A percentile compares a stretch with the other conserved stretches of the same genome.
Conservation (phyloP, 1,140 invertebrate genomes). For the Eupeodes corollae region DNA sequence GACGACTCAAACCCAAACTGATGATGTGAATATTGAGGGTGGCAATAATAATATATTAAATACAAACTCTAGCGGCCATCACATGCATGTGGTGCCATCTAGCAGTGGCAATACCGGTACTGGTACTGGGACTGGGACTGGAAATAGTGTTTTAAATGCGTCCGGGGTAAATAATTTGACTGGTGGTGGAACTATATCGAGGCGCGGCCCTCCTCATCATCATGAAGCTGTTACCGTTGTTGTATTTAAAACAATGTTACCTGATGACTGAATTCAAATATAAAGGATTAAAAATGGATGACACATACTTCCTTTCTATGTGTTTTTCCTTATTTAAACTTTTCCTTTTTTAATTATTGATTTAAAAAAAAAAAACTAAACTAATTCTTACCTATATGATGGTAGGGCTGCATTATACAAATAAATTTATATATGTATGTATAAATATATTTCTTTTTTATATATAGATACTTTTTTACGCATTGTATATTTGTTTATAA, state of each 20-base stretch:
- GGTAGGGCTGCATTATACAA: no score
- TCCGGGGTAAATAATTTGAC: background rate
- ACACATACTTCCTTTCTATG: no score
- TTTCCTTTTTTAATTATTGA: no score
- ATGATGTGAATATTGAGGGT: slow-evolving; percentile 13
- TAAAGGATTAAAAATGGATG: background rate
- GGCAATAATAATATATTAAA: slow-evolving; percentile 2
- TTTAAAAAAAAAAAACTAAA: no score
- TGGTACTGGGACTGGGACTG: slow-evolving; percentile 12
- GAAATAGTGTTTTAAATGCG: background rate
- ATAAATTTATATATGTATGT: no score
- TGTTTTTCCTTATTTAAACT: no score
- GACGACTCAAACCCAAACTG: slow-evolving; percentile 25
- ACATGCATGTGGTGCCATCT: background rate
- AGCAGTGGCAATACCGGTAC: background rate
- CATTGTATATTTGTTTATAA: no score
- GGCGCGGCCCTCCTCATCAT: no score
- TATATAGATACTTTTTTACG: no score
- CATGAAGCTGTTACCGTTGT: slow-evolving; percentile 36
- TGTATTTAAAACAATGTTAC: slow-evolving; percentile 40
- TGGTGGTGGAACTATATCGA: background rate
- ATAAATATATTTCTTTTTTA: no score
- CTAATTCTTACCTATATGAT: no score
- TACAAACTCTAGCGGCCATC: background rate
- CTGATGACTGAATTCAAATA: slow-evolving; percentile 37